Percentiles rank a stretch among this genome's conserved stretches.
These are phyloP conservation scores for Drosophila quinaria DNA, from an alignment of 2,888 invertebrate genomes.

Conservation along the genomic window DNA sequence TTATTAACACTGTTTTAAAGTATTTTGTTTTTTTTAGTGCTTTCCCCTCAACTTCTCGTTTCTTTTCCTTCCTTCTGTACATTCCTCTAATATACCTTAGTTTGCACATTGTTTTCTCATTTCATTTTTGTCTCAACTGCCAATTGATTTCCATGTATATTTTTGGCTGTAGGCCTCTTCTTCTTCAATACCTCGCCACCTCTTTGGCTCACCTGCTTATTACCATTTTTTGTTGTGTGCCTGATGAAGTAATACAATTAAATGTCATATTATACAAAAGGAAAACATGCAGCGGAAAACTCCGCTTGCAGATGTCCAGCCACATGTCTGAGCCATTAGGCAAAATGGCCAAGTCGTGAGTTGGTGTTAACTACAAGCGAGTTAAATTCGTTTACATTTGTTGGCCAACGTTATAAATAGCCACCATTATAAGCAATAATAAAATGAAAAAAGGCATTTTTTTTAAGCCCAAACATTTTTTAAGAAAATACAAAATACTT, in stretches of 20 bases:
- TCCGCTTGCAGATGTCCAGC: conserved; percentile 34
- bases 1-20: not conserved
- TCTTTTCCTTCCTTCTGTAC: not conserved
- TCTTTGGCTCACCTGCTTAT: conserved; percentile 18
- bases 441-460: conserved; percentile 22
- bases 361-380: conserved; percentile 68
- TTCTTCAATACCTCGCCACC: not conserved
- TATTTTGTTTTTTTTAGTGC: no score
- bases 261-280: conserved; percentile 60
- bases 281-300: conserved; percentile 29
- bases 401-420: conserved; percentile 50
- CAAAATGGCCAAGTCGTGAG: conserved; percentile 73
- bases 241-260: conserved; percentile 74
- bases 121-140: not conserved
- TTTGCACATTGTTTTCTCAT: not conserved
- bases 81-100: not conserved
- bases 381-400: conserved; percentile 65
- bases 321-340: conserved; percentile 68
- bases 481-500: not conserved
- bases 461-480: not conserved
- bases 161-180: conserved; percentile 7
- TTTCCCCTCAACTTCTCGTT: not conserved
- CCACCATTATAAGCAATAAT: conserved; percentile 41
- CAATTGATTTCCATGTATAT: not conserved
- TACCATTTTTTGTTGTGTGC: conserved; percentile 12